Evolutionary conservation across 92 coral and sea anemone genomes (phyloP).

Genomic region (Virgularia gustaviana): DNA sequence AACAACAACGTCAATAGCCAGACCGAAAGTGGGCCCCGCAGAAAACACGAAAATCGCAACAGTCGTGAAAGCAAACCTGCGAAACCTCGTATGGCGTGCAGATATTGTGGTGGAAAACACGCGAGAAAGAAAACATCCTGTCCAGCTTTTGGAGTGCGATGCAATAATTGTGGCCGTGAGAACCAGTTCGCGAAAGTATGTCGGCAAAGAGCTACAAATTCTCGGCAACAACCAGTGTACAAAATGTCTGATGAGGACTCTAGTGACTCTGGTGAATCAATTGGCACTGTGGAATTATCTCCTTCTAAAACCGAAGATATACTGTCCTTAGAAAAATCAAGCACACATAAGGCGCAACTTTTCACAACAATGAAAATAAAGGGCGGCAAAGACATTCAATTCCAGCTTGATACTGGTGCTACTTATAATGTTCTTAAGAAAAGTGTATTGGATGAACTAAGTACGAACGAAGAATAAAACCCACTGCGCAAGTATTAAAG

Average conservation of each 20-base stretch:
- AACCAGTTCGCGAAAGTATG: slow-evolving; percentile 31
- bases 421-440: slow-evolving; percentile 17
- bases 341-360: no score
- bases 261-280: slow-evolving; percentile 32
- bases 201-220: not conserved
- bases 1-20: not conserved
- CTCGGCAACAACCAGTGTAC: not conserved
- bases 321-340: not conserved
- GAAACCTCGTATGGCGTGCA: no score
- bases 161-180: slow-evolving; percentile 1
- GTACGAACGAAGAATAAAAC: not conserved
- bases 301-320: slow-evolving; percentile 3
- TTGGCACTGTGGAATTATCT: not conserved
- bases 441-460: slow-evolving; percentile 13
- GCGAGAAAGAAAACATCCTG: not conserved
- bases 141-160: slow-evolving; percentile 3
- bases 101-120: slow-evolving; percentile 28
- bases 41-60: no score
- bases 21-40: no score
- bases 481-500: slow-evolving; percentile 16
- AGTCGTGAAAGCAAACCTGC: no score
- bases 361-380: not conserved
- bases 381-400: slow-evolving; percentile 1
- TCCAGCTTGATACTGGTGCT: slow-evolving; percentile 33
- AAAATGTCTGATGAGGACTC: not conserved